Evolutionary conservation across 2,113 vertebrate genomes (phyloP), one percentile per base, ranked within the genome.

Genomic region (Madoqua kirkii): DNA sequence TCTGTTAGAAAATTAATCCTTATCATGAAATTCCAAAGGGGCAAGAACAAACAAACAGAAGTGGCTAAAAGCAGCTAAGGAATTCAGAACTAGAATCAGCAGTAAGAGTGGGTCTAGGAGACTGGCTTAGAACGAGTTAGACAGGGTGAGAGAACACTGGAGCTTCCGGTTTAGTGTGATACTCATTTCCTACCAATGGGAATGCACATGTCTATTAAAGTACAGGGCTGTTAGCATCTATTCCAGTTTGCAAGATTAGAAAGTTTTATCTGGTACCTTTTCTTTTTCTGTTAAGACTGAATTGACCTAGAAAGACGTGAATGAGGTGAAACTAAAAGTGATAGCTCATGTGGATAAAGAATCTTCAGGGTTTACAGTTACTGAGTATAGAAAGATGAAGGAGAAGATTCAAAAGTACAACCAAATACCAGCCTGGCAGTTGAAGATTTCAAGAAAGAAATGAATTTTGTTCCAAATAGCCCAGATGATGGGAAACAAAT

Each of bases 371-470:
- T 10, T 82, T 33, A 50, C 62, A 15, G 11, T 76, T 87, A 91
- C 33, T 23, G 23, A 55, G 15, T 14, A 74, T 48, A 21, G 43
- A 33, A 43, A 94, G 60, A 91, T 59, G 57, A 88, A 94, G 67
- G 23, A 79, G 23, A 91, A 21, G 16, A 76, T 45, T 90, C 40
- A 89, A 95, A 97, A 78, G 59, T 29, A 36, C 11, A 94, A 6
- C 43, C 2, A 6, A 50, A 36, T 62, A 74, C n/a, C 25, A 55
- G n/a, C 31, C 57, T 84, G 59, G 76, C 16, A 25, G 67, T 3
- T 79, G 19, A 89, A 86, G 89, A 87, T 93, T 79, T 93, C 88
- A 96, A 97, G 43, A 52, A 60, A 97, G 96, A 96, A 85, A 86
- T 88, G 4, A 67, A 57, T 90, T 96, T 84, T 81, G 14, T 84